phyloP scores from a whole-genome alignment of 2,113 vertebrate genomes.

The Anhinga rufa region DNA sequence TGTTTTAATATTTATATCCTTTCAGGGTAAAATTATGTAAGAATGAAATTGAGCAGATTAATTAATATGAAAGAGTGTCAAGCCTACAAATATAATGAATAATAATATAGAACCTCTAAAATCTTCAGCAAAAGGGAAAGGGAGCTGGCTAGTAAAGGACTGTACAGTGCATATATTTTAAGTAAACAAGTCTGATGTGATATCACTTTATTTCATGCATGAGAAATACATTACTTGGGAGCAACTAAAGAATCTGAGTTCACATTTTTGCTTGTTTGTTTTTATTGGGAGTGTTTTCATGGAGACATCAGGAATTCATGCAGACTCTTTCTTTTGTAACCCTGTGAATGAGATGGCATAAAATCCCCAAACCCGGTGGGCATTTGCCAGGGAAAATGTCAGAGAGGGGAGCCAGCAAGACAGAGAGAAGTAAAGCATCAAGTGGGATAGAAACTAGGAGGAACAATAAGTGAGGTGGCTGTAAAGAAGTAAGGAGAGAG shows the following conservation, averaged over 20 bases:
- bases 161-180: neutral
- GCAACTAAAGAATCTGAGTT: neutral
- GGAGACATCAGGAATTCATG: neutral
- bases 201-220: neutral
- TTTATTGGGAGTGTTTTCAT: neutral
- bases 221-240: neutral
- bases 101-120: neutral
- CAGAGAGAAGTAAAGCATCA: neutral
- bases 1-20: constrained; percentile 16
- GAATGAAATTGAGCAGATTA: neutral
- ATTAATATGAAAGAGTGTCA: neutral
- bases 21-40: neutral
- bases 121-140: neutral
- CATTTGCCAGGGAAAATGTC: neutral
- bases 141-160: neutral
- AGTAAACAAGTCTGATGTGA: neutral
- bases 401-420: neutral
- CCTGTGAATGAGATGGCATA: neutral
- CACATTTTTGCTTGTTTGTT: neutral
- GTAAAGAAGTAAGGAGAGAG: neutral
- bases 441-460: neutral
- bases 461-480: neutral
- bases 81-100: neutral
- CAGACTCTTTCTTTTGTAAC: neutral
- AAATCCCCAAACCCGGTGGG: neutral